Base-by-base conservation (phyloP, 2,113 vertebrate species). In the Propithecus coquereli region DNA sequence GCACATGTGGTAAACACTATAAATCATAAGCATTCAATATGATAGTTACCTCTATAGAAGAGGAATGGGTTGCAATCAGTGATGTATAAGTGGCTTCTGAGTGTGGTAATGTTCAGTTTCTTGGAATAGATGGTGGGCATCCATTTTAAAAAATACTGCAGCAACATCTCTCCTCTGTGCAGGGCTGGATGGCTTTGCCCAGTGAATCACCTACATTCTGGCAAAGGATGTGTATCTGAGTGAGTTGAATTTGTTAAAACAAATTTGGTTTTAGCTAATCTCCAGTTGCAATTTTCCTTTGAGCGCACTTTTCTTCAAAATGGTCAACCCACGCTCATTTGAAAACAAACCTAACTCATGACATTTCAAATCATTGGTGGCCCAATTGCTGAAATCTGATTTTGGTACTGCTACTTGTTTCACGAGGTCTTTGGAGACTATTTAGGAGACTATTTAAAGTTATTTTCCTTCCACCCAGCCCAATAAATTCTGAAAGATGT, bases 281-380 rank as follows among this genome's bases (percentile, higher is more conserved):
- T 91, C 20, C 17, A 23, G 13, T 52, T 91, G 40, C 6, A 52
- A 25, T 20, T 87, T 96, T 90, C 61, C 43, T 83, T 65, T 79
- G 47, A 73, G 23, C 18, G 45, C 16, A 80, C 18, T 84, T 27
- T 63, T 83, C 74, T 76, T 90, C 30, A 37, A 74, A 92, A 65
- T 18, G n/a, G 25, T 32, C 63, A 68, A 50, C 11, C 63, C 50
- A 22, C 37, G 25, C 37, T 73, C 32, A 11, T 87, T 80, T 84
- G 43, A 77, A 93, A 91, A 92, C 32, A 74, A 73, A 63, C 45
- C 65, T 59, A 70, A 79, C 52, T 32, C 77, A 71, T 74, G 65
- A 50, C 61, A 73, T 79, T 81, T 82, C 45, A 93, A 87, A 57
- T 93, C 34, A 40, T 68, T 92, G 90, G n/a, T 80, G 34, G 92